These are phyloP conservation scores for Chironomus riparius DNA, from an alignment of 2,888 invertebrate species.

Conservation along the genomic window DNA sequence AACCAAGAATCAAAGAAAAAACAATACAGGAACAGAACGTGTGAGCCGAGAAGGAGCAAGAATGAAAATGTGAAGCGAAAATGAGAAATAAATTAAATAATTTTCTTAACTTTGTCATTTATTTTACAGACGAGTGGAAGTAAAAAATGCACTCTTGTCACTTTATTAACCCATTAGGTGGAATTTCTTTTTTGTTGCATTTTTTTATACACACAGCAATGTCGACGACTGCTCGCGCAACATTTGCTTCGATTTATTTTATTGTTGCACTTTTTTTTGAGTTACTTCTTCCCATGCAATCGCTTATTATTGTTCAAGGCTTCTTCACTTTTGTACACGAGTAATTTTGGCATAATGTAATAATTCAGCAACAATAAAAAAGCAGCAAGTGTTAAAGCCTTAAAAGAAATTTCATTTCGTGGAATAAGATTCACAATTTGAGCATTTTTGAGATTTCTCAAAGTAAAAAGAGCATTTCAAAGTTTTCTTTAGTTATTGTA, in stretches of 20 bases:
- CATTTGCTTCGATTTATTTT: constrained; percentile 4
- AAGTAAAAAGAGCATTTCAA: neutral
- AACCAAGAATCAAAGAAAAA: neutral
- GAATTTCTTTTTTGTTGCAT: neutral
- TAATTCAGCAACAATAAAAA: neutral
- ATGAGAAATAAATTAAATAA: constrained; percentile 18
- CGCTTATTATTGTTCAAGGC: neutral
- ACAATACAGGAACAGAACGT: neutral
- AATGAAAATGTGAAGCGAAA: neutral
- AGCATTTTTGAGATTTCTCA: neutral
- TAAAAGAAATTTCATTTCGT: too few species aligned
- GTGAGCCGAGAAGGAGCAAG: neutral
- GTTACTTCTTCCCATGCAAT: neutral
- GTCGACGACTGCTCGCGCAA: neutral
- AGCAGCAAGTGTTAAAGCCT: neutral
- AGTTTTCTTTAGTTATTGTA: too few species aligned
- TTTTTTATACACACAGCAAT: neutral
- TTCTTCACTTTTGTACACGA: too few species aligned
- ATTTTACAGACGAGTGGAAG: neutral
- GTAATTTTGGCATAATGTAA: too few species aligned
- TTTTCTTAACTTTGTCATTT: neutral
- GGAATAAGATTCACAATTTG: too few species aligned
- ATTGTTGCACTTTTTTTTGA: neutral
- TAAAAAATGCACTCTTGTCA: constrained; percentile 18
- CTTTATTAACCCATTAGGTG: constrained; percentile 20